Evolutionary conservation across 2,888 invertebrate species (phyloP).

Genomic region (Acrobasis repandana): DNA sequence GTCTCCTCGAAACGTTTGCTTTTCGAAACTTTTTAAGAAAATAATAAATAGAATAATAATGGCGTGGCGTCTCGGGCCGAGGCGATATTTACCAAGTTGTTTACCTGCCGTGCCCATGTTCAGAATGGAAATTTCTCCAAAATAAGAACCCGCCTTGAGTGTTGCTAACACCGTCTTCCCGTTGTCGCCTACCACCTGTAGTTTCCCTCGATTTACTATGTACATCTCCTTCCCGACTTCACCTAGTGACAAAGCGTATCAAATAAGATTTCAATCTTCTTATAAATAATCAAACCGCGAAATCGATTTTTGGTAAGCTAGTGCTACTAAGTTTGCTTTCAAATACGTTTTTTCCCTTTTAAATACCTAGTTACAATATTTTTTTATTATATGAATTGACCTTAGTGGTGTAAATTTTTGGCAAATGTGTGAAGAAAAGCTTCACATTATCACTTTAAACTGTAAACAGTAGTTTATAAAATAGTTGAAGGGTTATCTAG

Average conservation of each 20-base stretch:
- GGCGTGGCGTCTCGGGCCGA: constrained; percentile 83
- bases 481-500: no score
- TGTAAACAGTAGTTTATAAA: no score
- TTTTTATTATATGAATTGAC: no score
- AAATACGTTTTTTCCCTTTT: no score
- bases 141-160: constrained; percentile 99
- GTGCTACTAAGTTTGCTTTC: no score
- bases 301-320: no score
- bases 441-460: no score
- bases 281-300: background rate
- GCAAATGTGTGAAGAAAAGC: no score
- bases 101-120: constrained; percentile 99
- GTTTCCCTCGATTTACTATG: constrained; percentile 97
- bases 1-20: constrained; percentile 80
- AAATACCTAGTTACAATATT: no score
- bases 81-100: constrained; percentile 96
- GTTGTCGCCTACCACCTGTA: constrained; percentile 97
- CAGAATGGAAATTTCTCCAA: constrained; percentile 99
- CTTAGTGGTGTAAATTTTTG: no score
- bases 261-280: constrained; percentile 4
- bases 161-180: constrained; percentile 98
- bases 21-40: constrained; percentile 72
- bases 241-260: constrained; percentile 83
- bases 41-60: constrained; percentile 71
- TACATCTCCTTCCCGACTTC: constrained; percentile 99